Evolutionary conservation across 2,888 invertebrate genomes (phyloP), one percentile per base, ranked within the genome.

Genomic region (Eupithecia dodoneata): DNA sequence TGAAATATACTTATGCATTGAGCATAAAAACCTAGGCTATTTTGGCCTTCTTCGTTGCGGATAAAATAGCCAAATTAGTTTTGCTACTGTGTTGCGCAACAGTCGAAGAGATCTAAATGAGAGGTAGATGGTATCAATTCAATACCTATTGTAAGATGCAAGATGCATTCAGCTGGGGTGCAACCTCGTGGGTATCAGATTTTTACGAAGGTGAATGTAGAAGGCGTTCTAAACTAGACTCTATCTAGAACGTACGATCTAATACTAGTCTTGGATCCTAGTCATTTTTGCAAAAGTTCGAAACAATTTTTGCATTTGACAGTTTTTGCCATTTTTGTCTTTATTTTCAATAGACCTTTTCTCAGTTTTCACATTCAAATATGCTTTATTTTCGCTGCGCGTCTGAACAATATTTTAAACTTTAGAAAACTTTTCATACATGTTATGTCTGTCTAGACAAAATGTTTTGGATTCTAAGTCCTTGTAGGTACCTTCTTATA

Each of bases 81-180:
- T 73, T 67, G 41, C 67, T 67, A 67, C 73, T 12, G 47, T 70
- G 70, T 70, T 70, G 6, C 55, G 71, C 73, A 78, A 75, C 12
- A 69, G 9, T 69, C 10, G 4, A 75, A 78, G 67, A 75, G 71
- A 71, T 63, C 30, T 63, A 12, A 73, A 45, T 71, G 55, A 41
- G 47, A 18, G 44, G 30, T 15, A 15, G 55, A 72, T 55, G 59
- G 47, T 74, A 78, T 78, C 74, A 78, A 52, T 78, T 76, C 76
- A 78, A 76, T 78, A 78, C 76, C 78, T 78, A 78, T 78, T 78
- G 78, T 78, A 69, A 67, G 72, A 72, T 6, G 69, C 74, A 78
- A 74, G 76, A 78, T 76, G 72, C 74, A 75, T 18, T 52, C 66
- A 41, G 65, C 55, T 72, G 45, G 30, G 72, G 63, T 71, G 49